Conservation (phyloP, 2,888 invertebrate species). For the Dioctria rufipes region DNA sequence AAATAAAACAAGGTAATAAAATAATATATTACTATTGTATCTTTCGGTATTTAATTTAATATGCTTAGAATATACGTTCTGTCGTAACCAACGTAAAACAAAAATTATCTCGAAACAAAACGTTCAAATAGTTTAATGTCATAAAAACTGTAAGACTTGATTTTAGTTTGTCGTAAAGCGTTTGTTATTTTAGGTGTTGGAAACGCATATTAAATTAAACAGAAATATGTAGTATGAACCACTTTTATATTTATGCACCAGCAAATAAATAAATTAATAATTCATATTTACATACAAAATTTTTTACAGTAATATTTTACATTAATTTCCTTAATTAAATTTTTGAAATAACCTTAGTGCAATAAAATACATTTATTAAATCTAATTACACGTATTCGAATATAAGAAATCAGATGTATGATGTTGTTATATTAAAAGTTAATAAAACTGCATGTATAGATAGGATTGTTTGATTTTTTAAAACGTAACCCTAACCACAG, state of each 20-base stretch:
- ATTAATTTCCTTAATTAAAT: conserved; percentile 46
- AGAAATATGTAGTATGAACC: conserved; percentile 17
- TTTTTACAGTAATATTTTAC: conserved; percentile 47
- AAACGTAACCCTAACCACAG: no score
- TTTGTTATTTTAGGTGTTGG: no score
- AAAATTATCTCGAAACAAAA: no score
- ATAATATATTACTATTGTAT: no score
- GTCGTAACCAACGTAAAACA: no score
- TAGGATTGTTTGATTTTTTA: not conserved
- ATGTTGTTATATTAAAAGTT: conserved; percentile 58
- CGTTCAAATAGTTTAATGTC: no score
- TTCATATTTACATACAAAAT: conserved; percentile 48
- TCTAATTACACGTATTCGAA: conserved; percentile 50
- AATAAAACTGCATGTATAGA: conserved; percentile 57
- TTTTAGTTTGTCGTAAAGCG: no score
- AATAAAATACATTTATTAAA: conserved; percentile 23
- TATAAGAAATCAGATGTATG: conserved; percentile 55
- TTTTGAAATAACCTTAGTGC: conserved; percentile 48
- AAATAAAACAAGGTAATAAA: no score
- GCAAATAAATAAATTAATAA: conserved; percentile 49
- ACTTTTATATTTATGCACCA: conserved; percentile 46
- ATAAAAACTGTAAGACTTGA: no score
- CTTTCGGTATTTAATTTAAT: no score
- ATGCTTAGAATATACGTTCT: no score
- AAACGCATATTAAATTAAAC: not conserved